These are phyloP conservation scores for Acanthococcus lagerstroemiae DNA, from an alignment of 2,888 invertebrate genomes.

Conservation along the genomic window DNA sequence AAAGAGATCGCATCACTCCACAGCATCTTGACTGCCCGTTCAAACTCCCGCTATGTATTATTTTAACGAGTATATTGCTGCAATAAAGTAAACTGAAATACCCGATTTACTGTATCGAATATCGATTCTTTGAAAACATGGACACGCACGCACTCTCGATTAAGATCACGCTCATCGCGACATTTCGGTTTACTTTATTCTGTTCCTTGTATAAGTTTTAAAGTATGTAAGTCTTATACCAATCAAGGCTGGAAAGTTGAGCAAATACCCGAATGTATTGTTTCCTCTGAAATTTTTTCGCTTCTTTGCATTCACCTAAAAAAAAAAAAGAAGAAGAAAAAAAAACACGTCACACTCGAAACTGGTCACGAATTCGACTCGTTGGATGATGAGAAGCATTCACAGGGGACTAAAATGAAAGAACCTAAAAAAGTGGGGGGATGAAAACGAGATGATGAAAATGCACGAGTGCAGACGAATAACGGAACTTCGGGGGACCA, in stretches of 20 bases:
- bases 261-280: neutral
- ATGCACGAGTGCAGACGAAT: too few relatives aligned
- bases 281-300: neutral
- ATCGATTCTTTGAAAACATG: too few relatives aligned
- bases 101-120: neutral
- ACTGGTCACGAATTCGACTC: too few relatives aligned
- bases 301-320: too few relatives aligned
- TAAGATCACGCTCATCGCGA: too few relatives aligned
- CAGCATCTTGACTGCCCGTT: constrained; percentile 13
- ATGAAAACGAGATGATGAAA: too few relatives aligned
- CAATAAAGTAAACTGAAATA: constrained; percentile 24
- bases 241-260: constrained; percentile 29
- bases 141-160: too few relatives aligned
- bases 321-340: constrained; percentile 24
- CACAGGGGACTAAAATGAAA: too few relatives aligned
- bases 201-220: neutral
- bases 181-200: constrained; percentile 28
- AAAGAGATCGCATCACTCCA: too few relatives aligned
- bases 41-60: neutral
- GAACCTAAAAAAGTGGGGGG: too few relatives aligned
- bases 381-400: too few relatives aligned
- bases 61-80: neutral
- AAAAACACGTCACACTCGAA: neutral
- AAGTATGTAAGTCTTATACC: neutral
- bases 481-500: too few relatives aligned